Conservation (phyloP, 2,113 vertebrate genomes). For the Chaetodon auriga region DNA sequence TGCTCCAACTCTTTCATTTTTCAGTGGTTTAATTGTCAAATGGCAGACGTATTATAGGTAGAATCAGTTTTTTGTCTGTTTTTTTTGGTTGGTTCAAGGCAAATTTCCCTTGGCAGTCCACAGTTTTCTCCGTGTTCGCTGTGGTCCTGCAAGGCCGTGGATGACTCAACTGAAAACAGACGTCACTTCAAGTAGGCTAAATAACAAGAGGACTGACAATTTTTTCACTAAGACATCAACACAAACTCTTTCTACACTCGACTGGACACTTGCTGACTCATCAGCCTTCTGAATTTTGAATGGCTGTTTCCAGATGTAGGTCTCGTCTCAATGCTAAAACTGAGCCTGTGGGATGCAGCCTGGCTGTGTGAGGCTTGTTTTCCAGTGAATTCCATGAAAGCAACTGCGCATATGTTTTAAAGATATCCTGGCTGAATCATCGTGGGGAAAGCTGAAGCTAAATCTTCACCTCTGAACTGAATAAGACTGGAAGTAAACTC, state of each 20-base stretch:
- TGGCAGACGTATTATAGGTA: not conserved
- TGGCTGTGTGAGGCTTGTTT: not conserved
- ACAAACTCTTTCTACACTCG: not conserved
- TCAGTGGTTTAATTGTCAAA: not conserved
- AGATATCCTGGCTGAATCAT: conserved; percentile 5
- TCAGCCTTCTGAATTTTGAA: conserved; percentile 11
- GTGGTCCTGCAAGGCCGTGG: not conserved
- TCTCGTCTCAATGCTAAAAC: not conserved
- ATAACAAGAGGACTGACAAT: not conserved
- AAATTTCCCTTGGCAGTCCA: not conserved
- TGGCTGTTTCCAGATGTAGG: conserved; percentile 9
- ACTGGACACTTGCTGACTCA: conserved; percentile 10
- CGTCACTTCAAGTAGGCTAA: not conserved
- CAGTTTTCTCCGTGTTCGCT: not conserved
- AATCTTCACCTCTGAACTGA: not conserved
- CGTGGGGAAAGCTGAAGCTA: not conserved
- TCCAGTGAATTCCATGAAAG: not conserved
- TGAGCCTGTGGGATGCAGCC: not conserved
- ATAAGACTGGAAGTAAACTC: not conserved
- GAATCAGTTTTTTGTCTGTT: not conserved
- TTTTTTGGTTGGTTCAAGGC: not conserved
- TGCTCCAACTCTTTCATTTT: not conserved
- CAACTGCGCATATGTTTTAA: conserved; percentile 7
- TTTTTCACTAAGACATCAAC: conserved; percentile 3
- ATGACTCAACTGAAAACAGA: conserved; percentile 6